A percentile compares a stretch with the other conserved stretches of the same genome.
These are phyloP conservation scores for Agriopis marginaria DNA, from an alignment of 2,888 invertebrate genomes.

Conservation along the genomic window DNA sequence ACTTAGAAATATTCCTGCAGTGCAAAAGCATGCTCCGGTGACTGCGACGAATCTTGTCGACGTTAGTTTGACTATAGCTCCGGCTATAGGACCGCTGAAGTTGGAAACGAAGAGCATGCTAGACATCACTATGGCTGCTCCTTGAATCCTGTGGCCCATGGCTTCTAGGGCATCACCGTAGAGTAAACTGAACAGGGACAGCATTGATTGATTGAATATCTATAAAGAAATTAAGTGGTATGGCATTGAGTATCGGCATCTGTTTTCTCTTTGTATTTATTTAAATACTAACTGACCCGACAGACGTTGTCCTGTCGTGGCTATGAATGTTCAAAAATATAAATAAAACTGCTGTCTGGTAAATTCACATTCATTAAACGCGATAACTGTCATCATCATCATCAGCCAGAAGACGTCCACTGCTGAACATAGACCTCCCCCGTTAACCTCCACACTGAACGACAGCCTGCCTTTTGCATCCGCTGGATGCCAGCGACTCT, in stretches of 20 bases:
- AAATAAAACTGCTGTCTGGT: too few relatives aligned
- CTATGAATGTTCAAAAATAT: too few relatives aligned
- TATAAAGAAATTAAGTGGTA: slow-evolving; percentile 59
- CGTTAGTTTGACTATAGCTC: slow-evolving; percentile 87
- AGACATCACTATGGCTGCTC: slow-evolving; percentile 89
- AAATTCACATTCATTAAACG: too few relatives aligned
- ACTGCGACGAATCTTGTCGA: slow-evolving; percentile 79
- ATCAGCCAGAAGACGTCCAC: too few relatives aligned
- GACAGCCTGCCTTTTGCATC: too few relatives aligned
- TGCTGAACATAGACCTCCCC: too few relatives aligned
- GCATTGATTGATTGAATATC: slow-evolving; percentile 90
- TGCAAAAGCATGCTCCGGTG: slow-evolving; percentile 71
- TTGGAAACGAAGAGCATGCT: slow-evolving; percentile 88
- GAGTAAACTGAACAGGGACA: slow-evolving; percentile 89
- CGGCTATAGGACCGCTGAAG: slow-evolving; percentile 90
- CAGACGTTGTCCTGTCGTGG: too few relatives aligned
- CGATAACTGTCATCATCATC: too few relatives aligned
- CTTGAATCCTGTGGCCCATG: slow-evolving; percentile 88
- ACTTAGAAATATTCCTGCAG: slow-evolving; percentile 77
- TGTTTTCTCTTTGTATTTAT: neutral
- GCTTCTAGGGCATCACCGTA: slow-evolving; percentile 88
- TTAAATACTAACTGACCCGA: too few relatives aligned
- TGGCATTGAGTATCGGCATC: slow-evolving; percentile 7
- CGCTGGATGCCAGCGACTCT: too few relatives aligned
- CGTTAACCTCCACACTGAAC: too few relatives aligned